Evolutionary conservation across 1,140 invertebrate genomes (phyloP), one percentile per base, ranked within the genome.

Genomic region (Heterodera carotae): DNA sequence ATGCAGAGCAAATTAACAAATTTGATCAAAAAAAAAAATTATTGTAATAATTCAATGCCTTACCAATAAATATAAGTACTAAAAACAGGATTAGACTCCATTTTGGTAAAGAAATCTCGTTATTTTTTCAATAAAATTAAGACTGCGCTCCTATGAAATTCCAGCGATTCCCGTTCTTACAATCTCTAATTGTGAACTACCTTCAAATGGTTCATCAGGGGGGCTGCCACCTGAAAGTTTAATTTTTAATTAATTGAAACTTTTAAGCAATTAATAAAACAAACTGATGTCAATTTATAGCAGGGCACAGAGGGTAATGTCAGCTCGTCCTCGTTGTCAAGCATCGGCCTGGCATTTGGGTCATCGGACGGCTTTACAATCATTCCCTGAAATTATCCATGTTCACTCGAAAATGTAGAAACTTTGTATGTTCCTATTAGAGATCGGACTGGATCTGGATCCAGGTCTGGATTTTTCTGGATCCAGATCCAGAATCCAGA

Each of bases 181-280:
- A n/a, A n/a, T n/a, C n/a, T n/a, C 59, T 25, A 62, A 6, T 62
- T 62, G n/a, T 5, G 18, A n/a, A 27, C 27, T n/a, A 74, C 71
- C 66, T 80, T 84, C 34, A 83, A 36, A 70, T 83, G 82, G 69
- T 83, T 83, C 77, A 83, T 80, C 7, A 83, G 75, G n/a, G 84
- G 82, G 1, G 81, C 81, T 27, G 81, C 83, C 18, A 84, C 76
- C 25, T 62, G 25, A 75, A 75, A 75, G 15, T 31, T 68, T 18
- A 60, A 62, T 53, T 75, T 29, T 62, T 56, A 31, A 3, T 7
- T 43, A 73, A 31, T 72, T 22, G 3, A 73, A 73, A 7, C 6
- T 29, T 39, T 25, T 36, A 0, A 31, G 56, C 72, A 33, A 4
- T n/a, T 18, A 12, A 34, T n/a, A 10, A 15, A 8, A 69, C 34